phyloP scores from a whole-genome alignment of 2,113 vertebrate species.

The Daubentonia madagascariensis region DNA sequence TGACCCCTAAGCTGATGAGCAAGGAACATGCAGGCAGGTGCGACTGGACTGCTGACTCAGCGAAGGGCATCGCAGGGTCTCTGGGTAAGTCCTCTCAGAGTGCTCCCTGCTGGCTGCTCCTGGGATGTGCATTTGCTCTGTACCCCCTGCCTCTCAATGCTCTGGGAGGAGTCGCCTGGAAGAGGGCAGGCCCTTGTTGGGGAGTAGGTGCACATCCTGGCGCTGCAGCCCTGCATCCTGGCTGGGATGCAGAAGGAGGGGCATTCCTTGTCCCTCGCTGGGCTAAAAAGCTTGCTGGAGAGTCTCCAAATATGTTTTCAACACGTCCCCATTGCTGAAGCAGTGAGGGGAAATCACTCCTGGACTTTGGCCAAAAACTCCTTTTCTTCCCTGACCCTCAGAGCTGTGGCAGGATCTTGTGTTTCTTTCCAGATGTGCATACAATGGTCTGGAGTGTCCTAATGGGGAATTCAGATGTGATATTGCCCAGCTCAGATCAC shows the following conservation, averaged over 20 bases:
- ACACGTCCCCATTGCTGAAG: neutral
- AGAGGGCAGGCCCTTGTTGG: neutral
- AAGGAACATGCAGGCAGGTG: no score
- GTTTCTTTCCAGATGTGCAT: neutral
- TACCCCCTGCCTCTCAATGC: neutral
- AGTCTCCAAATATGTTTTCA: neutral
- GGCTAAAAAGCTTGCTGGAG: neutral
- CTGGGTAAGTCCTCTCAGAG: neutral
- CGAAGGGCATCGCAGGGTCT: neutral
- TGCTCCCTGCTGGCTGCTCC: neutral
- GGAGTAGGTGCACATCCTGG: neutral
- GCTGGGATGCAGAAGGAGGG: neutral
- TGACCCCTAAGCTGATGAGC: no score
- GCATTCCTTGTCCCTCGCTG: neutral
- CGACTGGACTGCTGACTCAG: no score
- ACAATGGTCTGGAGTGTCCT: rapidly evolving
- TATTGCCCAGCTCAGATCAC: neutral
- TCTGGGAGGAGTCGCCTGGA: neutral
- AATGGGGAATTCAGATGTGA: neutral
- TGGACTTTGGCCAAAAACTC: no score
- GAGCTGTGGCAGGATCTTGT: neutral
- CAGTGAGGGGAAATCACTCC: neutral
- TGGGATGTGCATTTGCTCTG: neutral
- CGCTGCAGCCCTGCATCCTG: no score
- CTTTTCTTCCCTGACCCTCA: neutral